Conservation (phyloP, 2,888 invertebrate genomes). For the Trichopria drosophilae region DNA sequence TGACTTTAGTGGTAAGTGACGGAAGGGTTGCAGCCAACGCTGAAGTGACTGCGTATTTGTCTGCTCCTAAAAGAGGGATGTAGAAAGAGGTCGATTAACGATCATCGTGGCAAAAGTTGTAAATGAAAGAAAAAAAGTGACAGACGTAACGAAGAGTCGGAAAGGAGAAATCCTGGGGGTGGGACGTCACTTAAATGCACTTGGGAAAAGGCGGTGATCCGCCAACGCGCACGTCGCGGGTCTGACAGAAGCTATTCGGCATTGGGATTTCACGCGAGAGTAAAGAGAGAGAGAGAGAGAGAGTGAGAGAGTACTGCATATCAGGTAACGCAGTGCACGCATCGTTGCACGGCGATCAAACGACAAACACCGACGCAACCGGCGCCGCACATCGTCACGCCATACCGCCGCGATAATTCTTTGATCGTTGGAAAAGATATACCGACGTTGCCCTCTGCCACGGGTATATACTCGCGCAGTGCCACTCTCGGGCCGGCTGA, state of each 20-base stretch:
- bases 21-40: too few relatives aligned
- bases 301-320: constrained; percentile 4
- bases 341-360: constrained; percentile 50
- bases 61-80: too few relatives aligned
- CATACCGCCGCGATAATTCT: constrained; percentile 53
- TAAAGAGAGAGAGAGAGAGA: background rate
- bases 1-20: too few relatives aligned
- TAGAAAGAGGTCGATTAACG: too few relatives aligned
- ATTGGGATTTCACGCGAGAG: constrained; percentile 7
- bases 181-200: too few relatives aligned
- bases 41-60: too few relatives aligned
- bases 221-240: too few relatives aligned
- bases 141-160: constrained; percentile 29
- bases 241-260: constrained; percentile 6
- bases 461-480: constrained; percentile 3
- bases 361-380: constrained; percentile 46
- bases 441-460: constrained; percentile 35
- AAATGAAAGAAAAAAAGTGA: constrained; percentile 19
- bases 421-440: constrained; percentile 55
- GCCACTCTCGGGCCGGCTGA: constrained; percentile 28
- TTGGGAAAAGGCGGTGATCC: too few relatives aligned
- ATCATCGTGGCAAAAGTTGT: constrained; percentile 18
- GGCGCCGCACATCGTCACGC: constrained; percentile 46
- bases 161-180: too few relatives aligned
- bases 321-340: constrained; percentile 35